Base-by-base conservation (phyloP, 2,113 vertebrate genomes). In the Chamaea fasciata region DNA sequence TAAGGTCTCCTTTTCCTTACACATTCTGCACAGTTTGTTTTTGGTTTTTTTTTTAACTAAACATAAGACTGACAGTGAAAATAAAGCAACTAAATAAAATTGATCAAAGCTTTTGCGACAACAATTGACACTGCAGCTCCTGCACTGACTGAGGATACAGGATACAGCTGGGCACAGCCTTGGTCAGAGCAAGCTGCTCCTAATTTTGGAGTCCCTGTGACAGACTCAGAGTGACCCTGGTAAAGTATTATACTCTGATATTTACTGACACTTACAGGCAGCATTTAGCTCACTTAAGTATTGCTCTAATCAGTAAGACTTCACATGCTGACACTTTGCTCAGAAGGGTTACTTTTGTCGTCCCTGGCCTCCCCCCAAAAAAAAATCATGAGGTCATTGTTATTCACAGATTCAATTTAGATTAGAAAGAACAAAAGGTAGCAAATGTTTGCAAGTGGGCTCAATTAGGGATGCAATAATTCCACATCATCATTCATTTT, bases 321-420 rank as follows among this genome's bases (percentile, higher is more conserved):
- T 63, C 33, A 26, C 27, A 42, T 4, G 57, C 27, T 60, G 52
- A 56, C 31, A 64, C 64, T 80, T 76, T 15, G 26, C 64, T 85
- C 83, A 88, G 74, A 89, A 82, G 52, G 31, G 44, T 53, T 68
- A 81, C 57, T n/a, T 75, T 83, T 47, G 60, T 19, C 3, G 49
- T 18, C 7, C 21, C 22, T n/a, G n/a, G n/a, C n/a, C 17, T 31
- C 44, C 7, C 27, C 24, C 21, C 30, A 39, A 22, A n/a, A n/a
- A n/a, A n/a, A n/a, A 3, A 71, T 80, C 31, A 55, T 70, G 39
- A 79, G 83, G 79, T 71, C 80, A 67, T 87, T 68, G 46, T 42
- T 81, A 70, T 53, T 49, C 87, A 74, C 28, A 95, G 92, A 96
- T 96, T 97, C 92, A 94, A 89, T 96, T 97, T 96, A 96, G 67